Evolutionary conservation across 2,113 vertebrate species (phyloP).

Genomic region (Rhagologus leucostigma): DNA sequence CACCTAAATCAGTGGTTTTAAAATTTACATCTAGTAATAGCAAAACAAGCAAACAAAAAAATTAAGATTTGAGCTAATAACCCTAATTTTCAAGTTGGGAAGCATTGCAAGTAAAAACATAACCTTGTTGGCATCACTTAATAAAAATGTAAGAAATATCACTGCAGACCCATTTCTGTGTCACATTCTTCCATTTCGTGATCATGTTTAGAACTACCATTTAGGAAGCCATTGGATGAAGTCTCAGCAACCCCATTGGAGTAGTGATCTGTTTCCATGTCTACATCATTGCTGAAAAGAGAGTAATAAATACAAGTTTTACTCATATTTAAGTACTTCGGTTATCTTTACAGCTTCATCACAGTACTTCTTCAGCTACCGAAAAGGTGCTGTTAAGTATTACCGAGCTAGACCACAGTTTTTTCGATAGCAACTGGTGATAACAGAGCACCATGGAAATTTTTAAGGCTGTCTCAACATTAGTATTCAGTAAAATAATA

Average conservation of each 20-base stretch:
- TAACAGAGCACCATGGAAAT: background rate
- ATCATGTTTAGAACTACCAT: slow-evolving; percentile 93
- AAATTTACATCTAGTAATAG: background rate
- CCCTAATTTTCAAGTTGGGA: slow-evolving; percentile 60
- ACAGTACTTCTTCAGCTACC: background rate
- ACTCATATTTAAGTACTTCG: background rate
- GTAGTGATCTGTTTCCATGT: slow-evolving; percentile 98
- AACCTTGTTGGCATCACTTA: slow-evolving; percentile 73
- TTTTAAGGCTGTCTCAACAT: background rate
- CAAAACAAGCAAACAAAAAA: background rate
- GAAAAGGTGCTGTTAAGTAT: background rate
- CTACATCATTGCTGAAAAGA: slow-evolving; percentile 87
- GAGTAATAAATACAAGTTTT: slow-evolving; percentile 22
- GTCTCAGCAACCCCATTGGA: slow-evolving; percentile 94
- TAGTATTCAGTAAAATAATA: background rate
- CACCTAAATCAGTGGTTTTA: background rate
- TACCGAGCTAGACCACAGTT: background rate
- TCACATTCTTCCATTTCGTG: slow-evolving; percentile 93
- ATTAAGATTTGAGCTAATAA: background rate
- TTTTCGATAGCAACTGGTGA: background rate
- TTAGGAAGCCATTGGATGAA: slow-evolving; percentile 97
- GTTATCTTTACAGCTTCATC: background rate
- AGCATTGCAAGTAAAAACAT: slow-evolving; percentile 76
- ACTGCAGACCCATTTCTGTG: slow-evolving; percentile 94
- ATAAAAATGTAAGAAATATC: slow-evolving; percentile 78